Base-by-base conservation (phyloP, 2,113 vertebrate species). In the Oncorhynchus mykiss region DNA sequence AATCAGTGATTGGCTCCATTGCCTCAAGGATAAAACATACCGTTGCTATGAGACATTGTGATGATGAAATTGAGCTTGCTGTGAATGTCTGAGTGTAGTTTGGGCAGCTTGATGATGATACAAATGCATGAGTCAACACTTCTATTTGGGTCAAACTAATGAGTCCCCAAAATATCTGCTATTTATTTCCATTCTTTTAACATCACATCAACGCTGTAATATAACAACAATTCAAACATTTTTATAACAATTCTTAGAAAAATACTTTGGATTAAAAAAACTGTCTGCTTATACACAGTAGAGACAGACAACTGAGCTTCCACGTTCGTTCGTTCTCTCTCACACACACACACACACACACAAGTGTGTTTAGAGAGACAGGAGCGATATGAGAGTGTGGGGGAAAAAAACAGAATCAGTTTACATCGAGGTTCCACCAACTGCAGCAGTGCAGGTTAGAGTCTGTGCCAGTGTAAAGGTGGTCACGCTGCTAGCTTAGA, bases 251-350 rank as follows among this genome's bases (percentile, higher is more conserved):
- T 54, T 18, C 16, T 66, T 48, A 77, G 60, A 80, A 80, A 81
- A 71, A 80, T 75, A 77, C 24, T 71, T 76, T 80, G 62, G 13
- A 69, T 84, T 7, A 84, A 87, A 81, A 85, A 78, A 24, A 71
- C 11, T 6, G 49, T 25, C 73, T 51, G 62, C 45, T 65, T 57
- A 64, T 82, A 67, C n/a, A 73, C 70, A 83, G 2, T 54, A 16
- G 13, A 22, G n/a, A 22, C 59, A 22, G 68, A 27, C 76, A 80
- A 18, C 54, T 2, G 16, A 45, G 31, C 45, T 64, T 70, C 66
- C 67, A 22, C 18, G 31, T 65, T 11, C 54, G 45, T 27, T 27
- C 25, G 25, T 1, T 1, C 25, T 2, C 2, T 70, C 3, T 69
- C 9, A 75, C 13, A 72, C 4, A 45, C 51, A 54, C 16, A 18